Conservation (phyloP, 2,113 vertebrate genomes). For the Rhegmatorhina hoffmannsi region DNA sequence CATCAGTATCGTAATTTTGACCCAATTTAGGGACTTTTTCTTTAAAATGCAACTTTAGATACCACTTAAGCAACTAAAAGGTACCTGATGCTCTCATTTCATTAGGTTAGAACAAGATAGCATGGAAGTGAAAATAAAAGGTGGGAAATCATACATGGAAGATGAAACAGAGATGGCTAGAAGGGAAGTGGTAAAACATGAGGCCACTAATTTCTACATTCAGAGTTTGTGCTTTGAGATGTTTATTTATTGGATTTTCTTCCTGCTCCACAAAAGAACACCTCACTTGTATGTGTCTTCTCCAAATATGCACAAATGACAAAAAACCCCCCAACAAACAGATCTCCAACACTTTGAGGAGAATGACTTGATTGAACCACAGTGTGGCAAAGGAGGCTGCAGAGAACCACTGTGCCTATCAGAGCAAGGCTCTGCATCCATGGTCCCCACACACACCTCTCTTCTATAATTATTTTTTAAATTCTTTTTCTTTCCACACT, state of each 20-base stretch:
- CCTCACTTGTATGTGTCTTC: not conserved
- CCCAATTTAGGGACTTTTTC: not conserved
- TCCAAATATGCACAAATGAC: not conserved
- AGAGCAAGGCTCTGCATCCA: not conserved
- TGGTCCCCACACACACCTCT: fast-evolving
- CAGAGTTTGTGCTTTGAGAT: not conserved
- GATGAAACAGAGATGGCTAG: not conserved
- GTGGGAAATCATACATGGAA: not conserved
- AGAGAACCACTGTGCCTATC: not conserved
- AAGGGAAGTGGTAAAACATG: not conserved
- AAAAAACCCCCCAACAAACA: not conserved
- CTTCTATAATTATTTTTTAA: not conserved
- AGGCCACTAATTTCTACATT: not conserved
- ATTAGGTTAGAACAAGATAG: not conserved
- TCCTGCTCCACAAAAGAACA: not conserved
- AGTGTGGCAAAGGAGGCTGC: not conserved
- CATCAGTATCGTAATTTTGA: not conserved
- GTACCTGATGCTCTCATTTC: not conserved
- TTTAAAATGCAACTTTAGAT: not conserved
- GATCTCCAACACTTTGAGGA: not conserved
- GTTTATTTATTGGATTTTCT: not conserved
- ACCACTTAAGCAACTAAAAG: not conserved
- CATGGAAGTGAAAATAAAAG: not conserved
- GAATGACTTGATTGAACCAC: not conserved
- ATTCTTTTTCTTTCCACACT: not conserved